phyloP scores from a whole-genome alignment of 2,797 vertebrate genomes.

The Pyrocephalus nanus region DNA sequence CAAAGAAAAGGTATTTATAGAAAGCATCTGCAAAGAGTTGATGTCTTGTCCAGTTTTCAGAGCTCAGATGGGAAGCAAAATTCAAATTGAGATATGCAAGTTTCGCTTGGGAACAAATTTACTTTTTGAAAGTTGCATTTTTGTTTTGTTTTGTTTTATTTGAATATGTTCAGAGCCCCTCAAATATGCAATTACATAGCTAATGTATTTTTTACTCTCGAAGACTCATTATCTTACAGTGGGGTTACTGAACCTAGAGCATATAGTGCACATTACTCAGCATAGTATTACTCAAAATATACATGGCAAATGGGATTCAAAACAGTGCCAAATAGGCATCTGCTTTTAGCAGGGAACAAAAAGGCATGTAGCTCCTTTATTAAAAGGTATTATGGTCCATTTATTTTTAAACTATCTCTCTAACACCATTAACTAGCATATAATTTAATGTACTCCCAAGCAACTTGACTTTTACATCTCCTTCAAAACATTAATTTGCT shows the following conservation, averaged over 20 bases:
- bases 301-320: slow-evolving; percentile 82
- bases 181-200: slow-evolving; percentile 79
- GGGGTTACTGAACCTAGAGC: slow-evolving; percentile 85
- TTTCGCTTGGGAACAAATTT: slow-evolving; percentile 80
- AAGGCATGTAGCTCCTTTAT: slow-evolving; percentile 74
- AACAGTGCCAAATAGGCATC: slow-evolving; percentile 76
- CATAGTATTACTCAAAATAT: slow-evolving; percentile 92
- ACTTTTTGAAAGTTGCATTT: slow-evolving; percentile 80
- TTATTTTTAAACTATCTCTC: slow-evolving; percentile 76
- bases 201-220: slow-evolving; percentile 87
- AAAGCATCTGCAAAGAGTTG: slow-evolving; percentile 82
- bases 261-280: slow-evolving; percentile 82
- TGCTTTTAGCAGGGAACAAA: slow-evolving; percentile 80
- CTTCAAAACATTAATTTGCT: slow-evolving; percentile 77
- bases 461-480: slow-evolving; percentile 77
- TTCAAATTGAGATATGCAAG: slow-evolving; percentile 73
- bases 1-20: slow-evolving; percentile 84
- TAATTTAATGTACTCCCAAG: slow-evolving; percentile 77
- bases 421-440: slow-evolving; percentile 76
- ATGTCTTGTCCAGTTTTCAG: slow-evolving; percentile 80
- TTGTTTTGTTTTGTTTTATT: slow-evolving; percentile 76
- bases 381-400: slow-evolving; percentile 78
- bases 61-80: slow-evolving; percentile 79
- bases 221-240: slow-evolving; percentile 94
- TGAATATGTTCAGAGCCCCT: slow-evolving; percentile 83